These are phyloP conservation scores for Oceanodroma leucorhoa DNA, from an alignment of 2,797 vertebrate species.

Conservation along the genomic window DNA sequence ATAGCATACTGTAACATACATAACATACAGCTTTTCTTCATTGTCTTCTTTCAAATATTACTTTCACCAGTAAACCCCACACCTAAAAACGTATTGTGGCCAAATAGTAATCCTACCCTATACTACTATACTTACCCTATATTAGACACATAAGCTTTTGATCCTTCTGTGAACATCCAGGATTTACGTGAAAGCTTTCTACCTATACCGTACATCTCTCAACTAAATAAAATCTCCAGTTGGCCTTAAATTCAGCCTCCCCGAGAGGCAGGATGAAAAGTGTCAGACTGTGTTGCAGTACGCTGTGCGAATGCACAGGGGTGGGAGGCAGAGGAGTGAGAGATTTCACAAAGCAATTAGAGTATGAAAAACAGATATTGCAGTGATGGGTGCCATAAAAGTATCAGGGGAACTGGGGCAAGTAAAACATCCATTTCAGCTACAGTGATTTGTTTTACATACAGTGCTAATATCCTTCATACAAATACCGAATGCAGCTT, in stretches of 20 bases:
- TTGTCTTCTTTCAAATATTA: background rate
- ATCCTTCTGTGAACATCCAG: background rate
- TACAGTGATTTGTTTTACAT: conserved; percentile 35
- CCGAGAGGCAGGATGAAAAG: conserved; percentile 38
- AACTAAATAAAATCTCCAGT: conserved; percentile 14
- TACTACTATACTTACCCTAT: background rate
- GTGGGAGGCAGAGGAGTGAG: background rate
- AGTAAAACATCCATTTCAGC: conserved; percentile 35
- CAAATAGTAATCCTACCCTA: background rate
- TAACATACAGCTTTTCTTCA: background rate
- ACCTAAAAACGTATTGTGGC: background rate
- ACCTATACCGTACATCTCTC: background rate
- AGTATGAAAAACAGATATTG: conserved; percentile 2
- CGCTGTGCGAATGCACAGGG: background rate
- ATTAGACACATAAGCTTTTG: background rate
- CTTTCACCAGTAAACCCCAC: background rate
- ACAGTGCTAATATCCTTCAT: background rate
- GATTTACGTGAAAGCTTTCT: conserved; percentile 41
- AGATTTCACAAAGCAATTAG: background rate
- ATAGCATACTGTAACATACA: background rate
- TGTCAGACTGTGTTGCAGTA: background rate
- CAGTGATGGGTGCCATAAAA: conserved; percentile 15
- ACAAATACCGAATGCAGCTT: conserved; percentile 2
- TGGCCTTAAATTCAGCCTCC: conserved; percentile 54
- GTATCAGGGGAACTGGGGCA: conserved; percentile 3